Base-by-base conservation (phyloP, 2,113 vertebrate genomes). In the Phalacrocorax aristotelis region DNA sequence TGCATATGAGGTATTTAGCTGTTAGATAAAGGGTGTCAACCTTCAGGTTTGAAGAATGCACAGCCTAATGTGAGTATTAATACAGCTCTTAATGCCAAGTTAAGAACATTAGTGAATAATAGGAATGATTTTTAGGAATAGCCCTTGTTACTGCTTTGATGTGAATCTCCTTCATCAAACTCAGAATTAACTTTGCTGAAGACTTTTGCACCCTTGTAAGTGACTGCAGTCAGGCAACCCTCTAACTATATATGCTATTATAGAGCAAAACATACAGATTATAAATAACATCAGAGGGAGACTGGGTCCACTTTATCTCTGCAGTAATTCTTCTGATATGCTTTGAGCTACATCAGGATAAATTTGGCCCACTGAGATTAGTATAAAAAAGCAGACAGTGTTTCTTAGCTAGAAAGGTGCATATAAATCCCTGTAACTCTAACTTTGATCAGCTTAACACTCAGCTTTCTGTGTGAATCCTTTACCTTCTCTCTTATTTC, bases 231-330 rank as follows among this genome's bases (percentile, higher is more conserved):
- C 83, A 91, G 77, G 89, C 66, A 96, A 58, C 82, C 51, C 60
- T 94, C 87, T 81, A 80, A 93, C 83, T 92, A 49, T 88, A 82
- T 80, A 11, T 58, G 83, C 61, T 94, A 15, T 94, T 92, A 89
- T 9, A 90, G 88, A 92, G 94, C 89, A 95, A 97, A 96, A 94
- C 93, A 96, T 92, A 95, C 82, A 93, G 94, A 94, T 96, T 97
- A 97, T 94, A 96, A 96, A 97, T 97, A 96, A 97, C 91, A 96
- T 96, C 97, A 97, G 75, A 97, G 84, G 55, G 60, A 97, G 76
- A 75, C 51, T 49, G 75, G 89, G 87, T 80, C 87, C 26, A 55
- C 71, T 95, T 97, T 92, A 93, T 91, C 87, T 94, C 78, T 95
- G 89, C 87, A 68, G 95, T 96, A 93, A 91, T 94, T 97, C 94